A percentile compares a stretch with the other conserved stretches of the same genome.
phyloP scores from a whole-genome alignment of 53 echinoderm and acorn worm species.

The Mesocentrotus franciscanus region DNA sequence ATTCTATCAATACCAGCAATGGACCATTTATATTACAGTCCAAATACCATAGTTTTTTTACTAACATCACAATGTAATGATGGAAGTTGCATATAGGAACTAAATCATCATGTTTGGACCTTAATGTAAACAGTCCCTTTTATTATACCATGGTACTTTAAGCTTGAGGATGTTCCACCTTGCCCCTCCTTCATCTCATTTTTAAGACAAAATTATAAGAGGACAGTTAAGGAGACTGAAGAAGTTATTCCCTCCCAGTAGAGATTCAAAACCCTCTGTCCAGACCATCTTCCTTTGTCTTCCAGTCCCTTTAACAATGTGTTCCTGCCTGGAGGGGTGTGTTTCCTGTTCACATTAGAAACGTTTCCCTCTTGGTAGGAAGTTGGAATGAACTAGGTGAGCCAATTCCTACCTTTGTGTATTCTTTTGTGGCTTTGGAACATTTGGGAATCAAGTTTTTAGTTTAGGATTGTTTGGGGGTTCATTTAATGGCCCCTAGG shows the following conservation, averaged over 20 bases:
- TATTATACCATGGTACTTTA: not conserved
- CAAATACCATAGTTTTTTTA: too few relatives aligned
- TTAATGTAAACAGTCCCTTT: not conserved
- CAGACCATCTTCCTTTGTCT: not conserved
- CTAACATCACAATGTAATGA: not conserved
- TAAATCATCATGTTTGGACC: not conserved
- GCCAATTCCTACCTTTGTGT: not conserved
- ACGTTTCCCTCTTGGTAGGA: slow-evolving; percentile 24
- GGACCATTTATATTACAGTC: too few relatives aligned
- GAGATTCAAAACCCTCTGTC: slow-evolving; percentile 5
- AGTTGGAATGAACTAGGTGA: slow-evolving; percentile 30
- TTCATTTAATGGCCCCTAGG: not conserved
- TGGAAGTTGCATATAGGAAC: not conserved
- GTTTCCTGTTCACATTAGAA: slow-evolving; percentile 35
- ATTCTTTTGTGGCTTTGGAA: not conserved
- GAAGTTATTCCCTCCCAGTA: not conserved
- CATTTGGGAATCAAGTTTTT: not conserved
- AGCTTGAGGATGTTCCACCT: not conserved
- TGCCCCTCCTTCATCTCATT: not conserved
- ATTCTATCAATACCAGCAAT: too few relatives aligned
- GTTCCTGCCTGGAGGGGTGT: slow-evolving; percentile 48
- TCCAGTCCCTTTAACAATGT: slow-evolving; percentile 32
- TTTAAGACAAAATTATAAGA: not conserved
- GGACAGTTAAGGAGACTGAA: not conserved
- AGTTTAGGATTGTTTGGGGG: not conserved